Conservation (phyloP, 1,140 invertebrate species). For the Phenacoccus solenopsis region DNA sequence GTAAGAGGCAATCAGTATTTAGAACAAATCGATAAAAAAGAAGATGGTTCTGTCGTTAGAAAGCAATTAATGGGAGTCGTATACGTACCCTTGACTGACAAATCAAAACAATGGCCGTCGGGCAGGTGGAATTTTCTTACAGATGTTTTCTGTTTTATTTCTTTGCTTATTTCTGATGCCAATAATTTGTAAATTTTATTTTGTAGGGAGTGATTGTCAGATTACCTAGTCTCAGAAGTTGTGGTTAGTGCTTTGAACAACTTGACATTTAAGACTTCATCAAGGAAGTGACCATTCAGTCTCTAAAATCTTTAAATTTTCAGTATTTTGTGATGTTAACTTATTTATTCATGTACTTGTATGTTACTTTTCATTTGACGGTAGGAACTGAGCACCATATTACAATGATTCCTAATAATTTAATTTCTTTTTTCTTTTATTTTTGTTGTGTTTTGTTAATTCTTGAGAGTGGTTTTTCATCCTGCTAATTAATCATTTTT, state of each 20-base stretch:
- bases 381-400: background rate
- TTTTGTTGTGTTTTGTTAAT: too few relatives aligned
- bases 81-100: slow-evolving; percentile 93
- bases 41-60: slow-evolving; percentile 62
- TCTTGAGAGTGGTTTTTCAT: too few relatives aligned
- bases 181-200: background rate
- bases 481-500: too few relatives aligned
- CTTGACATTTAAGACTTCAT: background rate
- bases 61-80: slow-evolving; percentile 87
- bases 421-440: too few relatives aligned
- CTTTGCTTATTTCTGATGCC: background rate
- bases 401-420: too few relatives aligned
- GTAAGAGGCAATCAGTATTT: slow-evolving; percentile 68
- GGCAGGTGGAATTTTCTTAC: slow-evolving; percentile 22
- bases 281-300: background rate
- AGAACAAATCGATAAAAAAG: slow-evolving; percentile 74
- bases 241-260: too few relatives aligned
- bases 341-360: background rate
- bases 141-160: background rate
- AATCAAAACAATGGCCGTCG: slow-evolving; percentile 44
- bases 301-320: background rate
- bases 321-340: background rate
- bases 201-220: background rate
- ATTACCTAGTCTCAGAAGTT: background rate
- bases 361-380: too few relatives aligned